phyloP scores from a whole-genome alignment of 1,140 invertebrate species.

The Lucilia cuprina region DNA sequence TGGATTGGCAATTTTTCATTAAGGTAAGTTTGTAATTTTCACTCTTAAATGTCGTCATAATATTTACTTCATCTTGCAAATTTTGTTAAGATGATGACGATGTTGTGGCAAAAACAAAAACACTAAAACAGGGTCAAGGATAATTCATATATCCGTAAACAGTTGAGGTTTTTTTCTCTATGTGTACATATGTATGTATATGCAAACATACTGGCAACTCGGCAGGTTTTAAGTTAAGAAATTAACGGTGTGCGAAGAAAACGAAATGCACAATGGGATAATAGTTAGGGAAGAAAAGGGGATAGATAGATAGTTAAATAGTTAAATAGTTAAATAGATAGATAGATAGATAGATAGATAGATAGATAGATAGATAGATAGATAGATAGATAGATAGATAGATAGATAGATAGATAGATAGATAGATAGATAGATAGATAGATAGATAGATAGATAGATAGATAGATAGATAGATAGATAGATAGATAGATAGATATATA shows the following conservation, averaged over 20 bases:
- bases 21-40: constrained; percentile 47
- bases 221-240: background rate
- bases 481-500: too few species aligned
- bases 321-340: too few species aligned
- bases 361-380: too few species aligned
- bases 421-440: too few species aligned
- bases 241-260: background rate
- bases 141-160: constrained; percentile 40
- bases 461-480: too few species aligned
- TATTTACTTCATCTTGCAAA: background rate
- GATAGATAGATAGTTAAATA: too few species aligned
- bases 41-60: background rate
- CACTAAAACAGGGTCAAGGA: constrained; percentile 1
- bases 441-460: too few species aligned
- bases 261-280: too few species aligned
- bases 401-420: too few species aligned
- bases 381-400: too few species aligned
- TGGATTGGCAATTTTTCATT: constrained; percentile 60
- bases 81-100: background rate
- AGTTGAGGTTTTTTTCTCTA: background rate
- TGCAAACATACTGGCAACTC: background rate
- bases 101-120: background rate
- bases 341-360: too few species aligned
- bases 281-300: too few species aligned
- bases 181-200: background rate